Percentiles rank a stretch among this genome's conserved stretches.
Evolutionary conservation across 2,797 vertebrate genomes (phyloP).

Genomic region (Sphenopsis melanotis): DNA sequence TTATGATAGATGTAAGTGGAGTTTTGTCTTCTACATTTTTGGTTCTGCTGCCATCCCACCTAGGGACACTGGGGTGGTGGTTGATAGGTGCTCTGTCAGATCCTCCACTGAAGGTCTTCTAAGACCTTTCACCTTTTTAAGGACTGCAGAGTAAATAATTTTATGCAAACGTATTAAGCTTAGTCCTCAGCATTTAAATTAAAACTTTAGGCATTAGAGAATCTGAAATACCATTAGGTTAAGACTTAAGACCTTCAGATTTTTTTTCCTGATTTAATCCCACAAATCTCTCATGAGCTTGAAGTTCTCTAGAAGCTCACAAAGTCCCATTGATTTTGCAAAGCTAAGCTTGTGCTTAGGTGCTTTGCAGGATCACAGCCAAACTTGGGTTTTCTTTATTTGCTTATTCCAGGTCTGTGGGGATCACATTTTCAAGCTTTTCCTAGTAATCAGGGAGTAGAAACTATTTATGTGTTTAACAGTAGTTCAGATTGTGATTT

Average conservation of each 20-base stretch:
- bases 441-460: not conserved
- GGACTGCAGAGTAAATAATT: not conserved
- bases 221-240: slow-evolving; percentile 8
- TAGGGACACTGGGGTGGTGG: not conserved
- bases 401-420: not conserved
- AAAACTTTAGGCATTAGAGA: not conserved
- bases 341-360: not conserved
- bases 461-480: not conserved
- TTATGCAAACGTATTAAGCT: not conserved
- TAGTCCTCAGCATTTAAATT: not conserved
- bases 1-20: not conserved
- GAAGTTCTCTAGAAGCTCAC: slow-evolving; percentile 13
- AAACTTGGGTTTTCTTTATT: not conserved
- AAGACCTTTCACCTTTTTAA: not conserved
- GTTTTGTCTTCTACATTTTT: not conserved
- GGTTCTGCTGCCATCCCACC: not conserved
- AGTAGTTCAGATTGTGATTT: not conserved
- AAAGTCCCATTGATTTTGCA: slow-evolving; percentile 21
- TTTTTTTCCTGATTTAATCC: not conserved
- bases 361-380: slow-evolving; percentile 51
- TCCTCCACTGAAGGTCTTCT: not conserved
- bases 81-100: not conserved
- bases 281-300: not conserved
- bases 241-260: not conserved
- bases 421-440: not conserved